Conservation (phyloP, 2,113 vertebrate species). For the Aleadryas rufinucha region DNA sequence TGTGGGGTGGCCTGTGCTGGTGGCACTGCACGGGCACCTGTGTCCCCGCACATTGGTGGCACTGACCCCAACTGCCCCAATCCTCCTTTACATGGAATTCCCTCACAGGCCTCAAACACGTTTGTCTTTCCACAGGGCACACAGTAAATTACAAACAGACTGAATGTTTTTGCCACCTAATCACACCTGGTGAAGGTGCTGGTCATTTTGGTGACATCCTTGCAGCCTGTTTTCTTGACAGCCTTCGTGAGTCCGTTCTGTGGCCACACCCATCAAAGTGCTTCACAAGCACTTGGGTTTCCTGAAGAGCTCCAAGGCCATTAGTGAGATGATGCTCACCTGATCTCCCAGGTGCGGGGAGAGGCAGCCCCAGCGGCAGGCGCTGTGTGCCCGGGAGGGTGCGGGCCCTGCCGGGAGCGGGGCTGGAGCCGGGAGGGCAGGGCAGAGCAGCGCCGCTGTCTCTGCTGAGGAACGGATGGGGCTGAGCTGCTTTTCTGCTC, state of each 20-base stretch:
- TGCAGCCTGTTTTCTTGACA: neutral
- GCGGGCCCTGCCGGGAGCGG: accelerated
- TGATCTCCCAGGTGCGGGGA: neutral
- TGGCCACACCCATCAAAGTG: accelerated
- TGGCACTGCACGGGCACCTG: accelerated
- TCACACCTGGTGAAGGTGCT: neutral
- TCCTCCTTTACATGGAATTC: neutral
- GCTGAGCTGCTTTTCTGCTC: neutral
- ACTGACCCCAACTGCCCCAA: accelerated
- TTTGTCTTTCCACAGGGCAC: neutral
- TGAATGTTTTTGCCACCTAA: neutral
- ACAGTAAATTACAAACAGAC: neutral
- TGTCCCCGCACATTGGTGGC: accelerated
- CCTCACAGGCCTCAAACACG: neutral
- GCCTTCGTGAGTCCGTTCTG: no score
- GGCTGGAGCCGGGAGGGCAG: accelerated
- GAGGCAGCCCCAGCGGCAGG: neutral
- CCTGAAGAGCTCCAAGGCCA: neutral
- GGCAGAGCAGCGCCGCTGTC: accelerated
- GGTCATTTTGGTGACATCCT: accelerated
- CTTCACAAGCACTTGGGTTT: neutral
- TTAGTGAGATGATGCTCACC: neutral
- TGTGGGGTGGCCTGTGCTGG: accelerated
- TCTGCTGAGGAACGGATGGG: neutral
- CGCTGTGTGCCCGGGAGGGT: no score